Evolutionary conservation across 2,888 invertebrate species (phyloP), one percentile per base, ranked within the genome.

Genomic region (Mesorhabditis spiculigera): DNA sequence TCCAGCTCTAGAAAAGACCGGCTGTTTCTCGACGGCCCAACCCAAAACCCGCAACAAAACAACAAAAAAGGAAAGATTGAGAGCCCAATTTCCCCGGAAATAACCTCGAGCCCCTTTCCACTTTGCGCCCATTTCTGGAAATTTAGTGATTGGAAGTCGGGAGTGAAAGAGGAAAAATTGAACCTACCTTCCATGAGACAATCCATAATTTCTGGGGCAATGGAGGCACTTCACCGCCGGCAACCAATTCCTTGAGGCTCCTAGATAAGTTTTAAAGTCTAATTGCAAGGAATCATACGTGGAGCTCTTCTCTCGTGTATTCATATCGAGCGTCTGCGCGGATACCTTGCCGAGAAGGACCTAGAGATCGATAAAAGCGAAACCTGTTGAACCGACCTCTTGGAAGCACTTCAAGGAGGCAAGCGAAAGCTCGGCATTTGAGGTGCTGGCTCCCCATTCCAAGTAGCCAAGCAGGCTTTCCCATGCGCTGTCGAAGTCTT

Each of bases 331-430:
- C 5, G 80, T 80, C 66, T 80, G 80, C 1, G 75, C 72, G 5
- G 78, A 78, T 1, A 75, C 68, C 65, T 73, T 72, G 6, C 80
- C 80, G 1, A 79, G 75, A 4, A 80, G 67, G 13, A 80, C 75
- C 67, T 72, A 70, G 50, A 68, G 5, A 62, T 28, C 28, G 28
- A 28, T 28, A 28, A 28, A 28, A 28, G 28, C 28, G 28, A 28
- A 28, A 3, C 28, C 28, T 28, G 28, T 28, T 28, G 28, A 28
- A 28, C 28, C 28, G 28, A 96, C 93, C 87, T 97, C 96, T 89
- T 97, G 96, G 87, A 97, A 93, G 13, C 95, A 94, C 87, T 96
- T 95, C 5, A 98, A 88, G 0, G 96, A 95, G 4, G 96, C 94
- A 80, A 97, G 90, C 0, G 96, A 95, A 62, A 89, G 86, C 90